A percentile compares a stretch with the other conserved stretches of the same genome.
Evolutionary conservation across 1,140 invertebrate genomes (phyloP).

Genomic region (Hyphantria cunea): DNA sequence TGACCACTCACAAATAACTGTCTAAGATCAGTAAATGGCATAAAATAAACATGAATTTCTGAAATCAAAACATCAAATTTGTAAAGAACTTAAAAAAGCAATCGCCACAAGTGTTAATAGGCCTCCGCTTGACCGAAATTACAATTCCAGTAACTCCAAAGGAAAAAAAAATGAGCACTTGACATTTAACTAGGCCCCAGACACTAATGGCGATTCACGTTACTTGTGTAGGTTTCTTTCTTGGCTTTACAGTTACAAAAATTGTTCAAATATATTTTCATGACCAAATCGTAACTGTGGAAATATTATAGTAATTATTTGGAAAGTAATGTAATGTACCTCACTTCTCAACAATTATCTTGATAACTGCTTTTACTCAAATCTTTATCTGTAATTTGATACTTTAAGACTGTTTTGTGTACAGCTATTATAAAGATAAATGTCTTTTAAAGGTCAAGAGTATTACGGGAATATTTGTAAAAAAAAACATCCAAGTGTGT

Average conservation of each 20-base stretch:
- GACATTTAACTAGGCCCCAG: no score
- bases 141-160: no score
- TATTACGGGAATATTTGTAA: constrained; percentile 8
- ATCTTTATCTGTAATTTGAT: constrained; percentile 12
- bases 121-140: no score
- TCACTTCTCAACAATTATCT: constrained; percentile 6
- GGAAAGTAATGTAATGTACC: constrained; percentile 5
- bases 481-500: not conserved
- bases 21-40: no score
- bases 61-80: not conserved
- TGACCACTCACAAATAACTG: no score
- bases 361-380: constrained; percentile 6
- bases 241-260: constrained; percentile 2
- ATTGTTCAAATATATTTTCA: constrained; percentile 4
- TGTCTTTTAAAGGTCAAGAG: constrained; percentile 9
- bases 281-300: constrained; percentile 1
- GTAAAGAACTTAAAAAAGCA: no score
- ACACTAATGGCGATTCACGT: no score
- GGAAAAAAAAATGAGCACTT: no score
- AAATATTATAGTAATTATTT: constrained; percentile 13
- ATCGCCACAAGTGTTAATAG: no score
- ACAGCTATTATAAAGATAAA: constrained; percentile 17
- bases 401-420: not conserved
- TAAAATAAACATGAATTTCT: no score
- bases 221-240: not conserved